Base-by-base conservation (phyloP, 2,888 invertebrate genomes). In the Zaprionus obscuricornis region DNA sequence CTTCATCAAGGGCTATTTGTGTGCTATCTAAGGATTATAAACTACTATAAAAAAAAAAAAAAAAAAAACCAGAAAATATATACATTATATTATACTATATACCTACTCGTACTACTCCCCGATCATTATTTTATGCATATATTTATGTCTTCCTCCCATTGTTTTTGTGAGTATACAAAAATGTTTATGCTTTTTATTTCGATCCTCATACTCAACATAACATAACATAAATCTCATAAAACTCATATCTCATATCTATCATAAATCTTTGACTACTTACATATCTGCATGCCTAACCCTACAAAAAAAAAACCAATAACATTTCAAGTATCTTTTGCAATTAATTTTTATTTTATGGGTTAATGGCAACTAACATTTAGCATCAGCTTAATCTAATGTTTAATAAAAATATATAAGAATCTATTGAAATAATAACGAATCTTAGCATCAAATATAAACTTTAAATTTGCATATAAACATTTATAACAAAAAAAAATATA, bases 131-230 rank as follows among this genome's bases (percentile, higher is more conserved):
- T 78, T 82, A 49, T 66, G 83, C 78, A 85, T 81, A 69, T 75
- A 58, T 85, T 79, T 85, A 74, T 79, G 76, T 85, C 73, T 75
- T 76, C 70, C 63, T 75, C 73, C 75, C 86, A 69, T 70, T 72
- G 65, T 78, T 79, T 85, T 84, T 84, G 84, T 84, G 84, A 84
- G 84, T 87, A 84, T 84, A 85, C 70, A 83, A 78, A 78, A 85
- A 82, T 70, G 14, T 74, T 79, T 83, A 66, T 43, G 55, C 66
- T 85, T 78, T 65, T 70, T 43, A 64, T 67, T 73, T 65, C 10
- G 33, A 49, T 49, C 43, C 65, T 40, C 37, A 33, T 64, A 58
- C 10, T 5, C 18, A n/a, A n/a, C n/a, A n/a, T n/a, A n/a, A n/a
- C n/a, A n/a, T n/a, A n/a, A n/a, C n/a, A n/a, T n/a, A n/a, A n/a